Percentiles rank a stretch among this genome's conserved stretches.
Evolutionary conservation across 2,113 vertebrate genomes (phyloP).

Genomic region (Lophochroa leadbeateri): DNA sequence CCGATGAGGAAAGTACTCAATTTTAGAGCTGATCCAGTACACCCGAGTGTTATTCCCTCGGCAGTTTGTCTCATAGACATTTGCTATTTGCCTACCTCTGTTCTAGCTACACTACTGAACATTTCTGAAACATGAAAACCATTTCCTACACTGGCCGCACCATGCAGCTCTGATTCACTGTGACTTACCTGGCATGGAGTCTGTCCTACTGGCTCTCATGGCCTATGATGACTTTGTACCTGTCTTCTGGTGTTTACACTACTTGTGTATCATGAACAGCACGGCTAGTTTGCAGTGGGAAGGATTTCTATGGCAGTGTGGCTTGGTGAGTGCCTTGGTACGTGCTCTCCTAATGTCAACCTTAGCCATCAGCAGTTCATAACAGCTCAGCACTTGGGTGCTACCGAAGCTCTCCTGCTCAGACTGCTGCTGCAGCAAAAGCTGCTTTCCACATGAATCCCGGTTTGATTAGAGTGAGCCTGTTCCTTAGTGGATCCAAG

Average conservation of each 20-base stretch:
- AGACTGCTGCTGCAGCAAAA: conserved; percentile 7
- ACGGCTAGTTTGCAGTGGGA: neutral
- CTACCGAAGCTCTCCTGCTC: conserved; percentile 37
- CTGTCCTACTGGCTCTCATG: conserved; percentile 39
- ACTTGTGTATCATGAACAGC: neutral
- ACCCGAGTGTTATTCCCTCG: conserved; percentile 40
- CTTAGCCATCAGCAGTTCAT: conserved; percentile 19
- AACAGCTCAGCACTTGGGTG: neutral
- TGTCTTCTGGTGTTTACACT: conserved; percentile 25
- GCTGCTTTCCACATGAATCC: neutral
- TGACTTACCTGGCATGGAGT: neutral
- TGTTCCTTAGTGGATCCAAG: neutral
- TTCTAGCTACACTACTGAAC: conserved; percentile 37
- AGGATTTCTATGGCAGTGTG: neutral
- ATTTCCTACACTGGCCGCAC: conserved; percentile 33
- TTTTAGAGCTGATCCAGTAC: conserved; percentile 11
- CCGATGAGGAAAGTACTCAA: conserved; percentile 27
- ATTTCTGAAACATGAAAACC: neutral
- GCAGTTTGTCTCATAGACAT: conserved; percentile 44
- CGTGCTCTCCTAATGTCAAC: neutral
- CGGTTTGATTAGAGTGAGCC: neutral
- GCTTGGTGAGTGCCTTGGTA: conserved; percentile 29
- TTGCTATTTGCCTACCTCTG: conserved; percentile 51
- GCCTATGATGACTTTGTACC: neutral
- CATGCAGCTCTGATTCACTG: conserved; percentile 57